A percentile compares a stretch with the other conserved stretches of the same genome.
phyloP scores from a whole-genome alignment of 1,140 invertebrate genomes.

The Metopolophium dirhodum region DNA sequence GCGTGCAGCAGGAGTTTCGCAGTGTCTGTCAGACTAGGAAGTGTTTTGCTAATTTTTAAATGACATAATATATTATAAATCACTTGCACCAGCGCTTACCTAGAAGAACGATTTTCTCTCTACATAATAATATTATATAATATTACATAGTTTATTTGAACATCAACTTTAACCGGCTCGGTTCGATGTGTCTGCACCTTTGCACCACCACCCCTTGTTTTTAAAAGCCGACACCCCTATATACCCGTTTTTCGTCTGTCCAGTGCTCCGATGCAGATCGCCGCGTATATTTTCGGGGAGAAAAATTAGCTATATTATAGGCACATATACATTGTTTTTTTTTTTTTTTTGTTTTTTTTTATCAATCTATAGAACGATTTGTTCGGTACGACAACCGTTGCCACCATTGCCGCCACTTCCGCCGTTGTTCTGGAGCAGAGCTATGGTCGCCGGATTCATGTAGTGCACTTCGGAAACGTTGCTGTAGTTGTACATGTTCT shows the following conservation, averaged over 20 bases:
- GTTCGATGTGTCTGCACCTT: background rate
- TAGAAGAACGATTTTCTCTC: background rate
- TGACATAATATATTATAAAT: background rate
- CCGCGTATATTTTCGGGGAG: background rate
- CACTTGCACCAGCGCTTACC: background rate
- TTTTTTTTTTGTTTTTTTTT: background rate
- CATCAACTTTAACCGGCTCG: background rate
- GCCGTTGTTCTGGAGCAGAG: constrained; percentile 28
- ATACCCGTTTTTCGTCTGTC: background rate
- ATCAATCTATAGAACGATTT: constrained; percentile 21
- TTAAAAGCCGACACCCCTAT: background rate
- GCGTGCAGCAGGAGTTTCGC: background rate
- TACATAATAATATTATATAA: background rate
- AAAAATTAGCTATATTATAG: background rate
- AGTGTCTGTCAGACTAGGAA: background rate
- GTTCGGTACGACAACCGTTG: background rate
- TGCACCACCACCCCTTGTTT: background rate
- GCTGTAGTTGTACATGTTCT: constrained; percentile 58
- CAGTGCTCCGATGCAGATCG: background rate
- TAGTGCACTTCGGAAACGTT: constrained; percentile 60
- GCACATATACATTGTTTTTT: no score
- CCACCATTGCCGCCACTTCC: background rate
- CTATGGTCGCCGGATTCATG: constrained; percentile 59
- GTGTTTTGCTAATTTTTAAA: background rate
- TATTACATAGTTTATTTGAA: background rate